Conservation (phyloP, 2,888 invertebrate genomes). For the Encarsia formosa region DNA sequence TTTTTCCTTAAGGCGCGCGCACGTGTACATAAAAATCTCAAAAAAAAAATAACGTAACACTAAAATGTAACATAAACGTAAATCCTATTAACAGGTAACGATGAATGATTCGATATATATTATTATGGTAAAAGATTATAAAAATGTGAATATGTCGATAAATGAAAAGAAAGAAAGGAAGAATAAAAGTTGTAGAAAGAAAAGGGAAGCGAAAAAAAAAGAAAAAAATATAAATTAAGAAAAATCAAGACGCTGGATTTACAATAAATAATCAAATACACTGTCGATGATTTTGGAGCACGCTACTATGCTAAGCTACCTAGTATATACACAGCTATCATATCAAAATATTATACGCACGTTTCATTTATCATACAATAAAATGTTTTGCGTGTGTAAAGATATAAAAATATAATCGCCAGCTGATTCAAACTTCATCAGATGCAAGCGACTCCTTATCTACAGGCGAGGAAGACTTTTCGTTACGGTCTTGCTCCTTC, state of each 20-base stretch:
- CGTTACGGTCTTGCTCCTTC: constrained; percentile 49
- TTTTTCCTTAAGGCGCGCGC: constrained; percentile 31
- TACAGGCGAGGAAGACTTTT: constrained; percentile 42
- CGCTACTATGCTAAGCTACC: constrained; percentile 42
- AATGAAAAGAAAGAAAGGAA: constrained; percentile 19
- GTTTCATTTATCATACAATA: constrained; percentile 39
- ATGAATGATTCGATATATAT: constrained; percentile 35
- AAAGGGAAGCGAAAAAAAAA: constrained; percentile 21
- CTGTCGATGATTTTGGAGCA: constrained; percentile 43
- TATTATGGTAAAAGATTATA: constrained; percentile 32
- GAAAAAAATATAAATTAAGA: too few species aligned
- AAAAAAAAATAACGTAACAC: constrained; percentile 42
- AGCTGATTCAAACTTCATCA: constrained; percentile 46
- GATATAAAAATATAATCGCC: constrained; percentile 36
- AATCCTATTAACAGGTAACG: constrained; percentile 35
- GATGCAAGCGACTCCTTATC: constrained; percentile 45
- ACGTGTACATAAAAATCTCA: constrained; percentile 43
- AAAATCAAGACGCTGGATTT: constrained; percentile 37
- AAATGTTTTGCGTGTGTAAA: constrained; percentile 35
- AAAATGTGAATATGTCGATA: constrained; percentile 33
- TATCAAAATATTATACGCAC: constrained; percentile 50
- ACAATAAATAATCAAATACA: constrained; percentile 50
- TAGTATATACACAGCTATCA: constrained; percentile 52
- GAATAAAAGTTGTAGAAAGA: constrained; percentile 19
- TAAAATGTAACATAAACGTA: constrained; percentile 37